Conservation (phyloP, 2,113 vertebrate species). For the Protobothrops mucrosquamatus region DNA sequence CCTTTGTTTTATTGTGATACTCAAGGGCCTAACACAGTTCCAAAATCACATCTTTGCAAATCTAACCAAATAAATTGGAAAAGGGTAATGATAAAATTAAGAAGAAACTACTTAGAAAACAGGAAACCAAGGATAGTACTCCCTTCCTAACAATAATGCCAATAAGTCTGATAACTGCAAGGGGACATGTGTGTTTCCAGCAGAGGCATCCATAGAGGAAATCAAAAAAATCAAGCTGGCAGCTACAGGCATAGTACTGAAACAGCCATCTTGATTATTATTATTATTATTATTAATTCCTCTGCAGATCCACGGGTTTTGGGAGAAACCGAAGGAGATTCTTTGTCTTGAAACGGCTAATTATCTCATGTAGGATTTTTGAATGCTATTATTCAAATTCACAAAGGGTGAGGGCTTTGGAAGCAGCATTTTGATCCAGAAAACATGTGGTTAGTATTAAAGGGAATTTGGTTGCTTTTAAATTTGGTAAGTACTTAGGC, state of each 20-base stretch:
- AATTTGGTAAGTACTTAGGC: neutral
- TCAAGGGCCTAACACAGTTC: neutral
- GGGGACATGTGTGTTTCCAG: neutral
- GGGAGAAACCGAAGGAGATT: neutral
- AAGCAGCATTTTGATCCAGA: neutral
- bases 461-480: neutral
- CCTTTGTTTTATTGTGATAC: neutral
- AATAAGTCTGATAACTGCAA: neutral
- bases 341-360: neutral
- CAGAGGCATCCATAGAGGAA: neutral
- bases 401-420: neutral
- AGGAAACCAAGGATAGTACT: neutral
- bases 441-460: neutral
- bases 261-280: neutral
- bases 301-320: neutral
- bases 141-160: neutral
- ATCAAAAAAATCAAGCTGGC: neutral
- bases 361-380: neutral
- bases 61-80: neutral
- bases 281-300: neutral
- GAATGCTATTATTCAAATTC: neutral
- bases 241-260: neutral
- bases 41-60: neutral
- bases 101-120: neutral
- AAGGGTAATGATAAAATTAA: neutral